Evolutionary conservation across 2,797 vertebrate genomes (phyloP).

Genomic region (Thunnus albacares): DNA sequence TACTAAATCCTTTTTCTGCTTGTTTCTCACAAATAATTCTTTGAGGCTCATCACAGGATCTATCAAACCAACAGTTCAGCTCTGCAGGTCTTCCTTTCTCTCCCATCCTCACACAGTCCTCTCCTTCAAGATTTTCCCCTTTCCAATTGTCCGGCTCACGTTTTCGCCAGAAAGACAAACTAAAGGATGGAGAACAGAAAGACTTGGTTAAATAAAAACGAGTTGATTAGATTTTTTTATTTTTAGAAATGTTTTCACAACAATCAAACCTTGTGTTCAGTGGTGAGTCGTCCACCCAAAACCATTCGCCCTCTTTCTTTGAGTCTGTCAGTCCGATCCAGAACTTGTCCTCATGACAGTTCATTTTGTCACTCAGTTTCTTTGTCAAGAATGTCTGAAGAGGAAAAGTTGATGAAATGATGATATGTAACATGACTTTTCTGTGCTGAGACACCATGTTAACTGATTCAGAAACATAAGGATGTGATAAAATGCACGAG

Average conservation of each 20-base stretch:
- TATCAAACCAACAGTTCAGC: slow-evolving; percentile 49
- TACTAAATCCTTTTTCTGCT: rapidly evolving
- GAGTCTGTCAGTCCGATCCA: slow-evolving; percentile 79
- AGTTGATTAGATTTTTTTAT: neutral
- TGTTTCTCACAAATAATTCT: slow-evolving; percentile 61
- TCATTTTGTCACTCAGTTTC: rapidly evolving
- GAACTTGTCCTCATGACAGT: rapidly evolving
- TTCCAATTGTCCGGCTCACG: slow-evolving; percentile 23
- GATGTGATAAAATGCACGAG: neutral
- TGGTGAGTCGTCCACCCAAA: slow-evolving; percentile 61
- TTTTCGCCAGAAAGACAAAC: rapidly evolving
- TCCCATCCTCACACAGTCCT: slow-evolving; percentile 58
- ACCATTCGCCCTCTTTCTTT: slow-evolving; percentile 30
- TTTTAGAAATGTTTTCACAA: neutral
- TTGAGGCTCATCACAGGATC: rapidly evolving
- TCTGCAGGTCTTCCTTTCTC: rapidly evolving
- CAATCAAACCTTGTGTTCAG: neutral
- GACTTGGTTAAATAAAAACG: neutral
- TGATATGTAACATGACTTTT: neutral
- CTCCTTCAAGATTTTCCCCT: rapidly evolving
- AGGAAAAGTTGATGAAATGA: neutral
- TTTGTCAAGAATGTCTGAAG: slow-evolving; percentile 37
- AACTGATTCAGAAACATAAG: neutral
- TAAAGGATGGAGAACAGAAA: neutral
- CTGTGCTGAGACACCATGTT: neutral